Evolutionary conservation across 1,140 invertebrate species (phyloP), one percentile per base, ranked within the genome.

Genomic region (Sitophilus oryzae): DNA sequence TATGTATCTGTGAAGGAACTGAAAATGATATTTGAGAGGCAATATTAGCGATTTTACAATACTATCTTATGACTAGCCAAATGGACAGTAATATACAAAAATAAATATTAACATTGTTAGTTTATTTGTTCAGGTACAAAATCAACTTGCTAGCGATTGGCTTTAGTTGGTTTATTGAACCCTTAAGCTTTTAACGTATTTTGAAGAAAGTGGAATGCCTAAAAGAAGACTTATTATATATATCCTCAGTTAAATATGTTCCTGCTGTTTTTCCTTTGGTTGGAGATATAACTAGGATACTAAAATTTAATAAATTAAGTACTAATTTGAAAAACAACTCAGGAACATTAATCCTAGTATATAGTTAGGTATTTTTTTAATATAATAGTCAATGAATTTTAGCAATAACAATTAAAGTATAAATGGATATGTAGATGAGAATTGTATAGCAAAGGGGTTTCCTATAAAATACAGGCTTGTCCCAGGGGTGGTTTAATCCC

Each of bases 21-120:
- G n/a, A 18, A 21, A 21, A 44, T n/a, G 18, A 19, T 8, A 10
- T 11, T 10, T 11, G 15, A 16, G 11, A 21, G 41, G 18, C 11
- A 21, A 21, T 19, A 15, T 10, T 16, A 11, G 2, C 19, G 8
- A 15, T 44, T 44, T 25, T 45, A 25, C 21, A 23, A 25, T 23
- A 15, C 21, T 25, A 14, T 45, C 43, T 45, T 45, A 45, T 20
- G 6, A 20, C 21, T 45, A 45, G 43, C 43, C 43, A 45, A 45
- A 45, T 10, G 6, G 10, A 23, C 9, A 20, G 21, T 45, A 45
- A 25, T 45, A 45, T 45, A 45, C 43, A 45, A 45, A 45, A 45
- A 45, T 45, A 45, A 23, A 45, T 45, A 45, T 34, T 22, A 45
- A 25, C 8, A 34, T n/a, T 30, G 25, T 30, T 30, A 30, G 23